Base-by-base conservation (phyloP, 2,113 vertebrate species). In the Zootoca vivipara region DNA sequence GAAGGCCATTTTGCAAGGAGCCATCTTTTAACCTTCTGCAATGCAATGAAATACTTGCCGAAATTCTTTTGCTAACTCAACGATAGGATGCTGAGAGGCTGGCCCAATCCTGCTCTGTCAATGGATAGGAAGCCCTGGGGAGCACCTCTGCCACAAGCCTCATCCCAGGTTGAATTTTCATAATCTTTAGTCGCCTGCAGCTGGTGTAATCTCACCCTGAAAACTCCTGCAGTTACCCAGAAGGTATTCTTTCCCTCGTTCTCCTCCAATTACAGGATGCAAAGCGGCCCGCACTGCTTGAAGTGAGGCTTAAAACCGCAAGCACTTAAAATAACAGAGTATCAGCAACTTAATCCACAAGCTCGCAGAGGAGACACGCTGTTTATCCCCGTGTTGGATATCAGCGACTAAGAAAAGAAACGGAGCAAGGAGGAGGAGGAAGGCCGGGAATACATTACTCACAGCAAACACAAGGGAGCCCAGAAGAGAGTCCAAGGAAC, bases 141-240 rank as follows among this genome's bases (percentile, higher is more conserved):
- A 58, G 72, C 33, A 15, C 70, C 28, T 73, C 7, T 24, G 13
- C 7, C 40, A 18, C 9, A 38, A 30, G 15, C 18, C 6, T 56
- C 42, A 30, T 58, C 12, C 69, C 2, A 7, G 30, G 9, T 3
- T 65, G 5, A 42, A 65, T 77, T 64, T 64, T 30, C 62, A 42
- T 26, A 69, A 69, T 46, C 26, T 83, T 65, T 67, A 33, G 22
- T 65, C 69, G 22, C 40, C 28, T 52, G 16, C 10, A 82, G 52
- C 12, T n/a, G 13, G 7, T 40, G 24, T 65, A 13, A 35, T 64
- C 22, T 82, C 15, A 90, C 72, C 89, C 85, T 2, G 52, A 90
- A 90, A 91, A 83, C 24, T 92, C 89, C 92, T 84, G 72, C 92
- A 89, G 64, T 88, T 89, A 46, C 67, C 91, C 87, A 83, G 80